A percentile compares a stretch with the other conserved stretches of the same genome.
Conservation (phyloP, 2,888 invertebrate genomes). For the Drosophila koepferae region DNA sequence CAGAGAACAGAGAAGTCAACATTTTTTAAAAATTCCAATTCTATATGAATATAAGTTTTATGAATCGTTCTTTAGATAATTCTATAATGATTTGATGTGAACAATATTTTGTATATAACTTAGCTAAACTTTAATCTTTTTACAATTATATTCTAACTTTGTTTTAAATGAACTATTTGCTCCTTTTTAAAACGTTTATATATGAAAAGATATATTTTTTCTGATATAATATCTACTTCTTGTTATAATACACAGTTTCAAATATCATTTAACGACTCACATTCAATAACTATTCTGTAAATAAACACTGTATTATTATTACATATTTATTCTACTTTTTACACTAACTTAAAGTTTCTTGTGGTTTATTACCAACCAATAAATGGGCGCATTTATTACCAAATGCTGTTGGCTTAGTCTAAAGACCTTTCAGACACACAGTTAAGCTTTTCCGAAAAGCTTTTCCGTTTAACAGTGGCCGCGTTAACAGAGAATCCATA, state of each 20-base stretch:
- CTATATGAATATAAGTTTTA: too few species aligned
- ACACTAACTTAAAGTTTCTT: neutral
- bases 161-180: too few species aligned
- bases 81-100: too few species aligned
- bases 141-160: too few species aligned
- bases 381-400: constrained; percentile 13
- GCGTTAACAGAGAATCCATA: constrained; percentile 25
- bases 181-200: too few species aligned
- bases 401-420: neutral
- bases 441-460: constrained; percentile 63
- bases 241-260: neutral
- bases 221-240: neutral
- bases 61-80: too few species aligned
- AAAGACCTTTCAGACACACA: neutral
- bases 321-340: neutral
- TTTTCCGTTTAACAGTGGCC: constrained; percentile 48
- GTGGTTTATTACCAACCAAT: neutral
- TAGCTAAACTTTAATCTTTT: too few species aligned
- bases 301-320: neutral
- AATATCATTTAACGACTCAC: neutral
- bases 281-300: neutral
- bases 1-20: too few species aligned
- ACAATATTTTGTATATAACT: too few species aligned
- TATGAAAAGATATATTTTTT: too few species aligned
- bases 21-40: neutral